A percentile compares a stretch with the other conserved stretches of the same genome.
phyloP scores from a whole-genome alignment of 1,140 invertebrate genomes.

The Papilio polyxenes region DNA sequence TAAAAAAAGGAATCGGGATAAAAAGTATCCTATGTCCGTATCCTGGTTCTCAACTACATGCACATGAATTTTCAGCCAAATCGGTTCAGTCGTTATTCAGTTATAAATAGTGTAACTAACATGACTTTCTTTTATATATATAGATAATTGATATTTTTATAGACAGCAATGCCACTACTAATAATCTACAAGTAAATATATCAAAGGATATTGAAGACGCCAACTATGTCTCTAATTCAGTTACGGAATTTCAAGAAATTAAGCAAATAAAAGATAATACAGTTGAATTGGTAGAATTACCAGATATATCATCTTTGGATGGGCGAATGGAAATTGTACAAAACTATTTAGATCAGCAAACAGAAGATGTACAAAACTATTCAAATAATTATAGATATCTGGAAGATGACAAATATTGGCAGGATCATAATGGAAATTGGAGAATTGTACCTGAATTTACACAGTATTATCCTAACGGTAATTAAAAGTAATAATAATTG shows the following conservation, averaged over 20 bases:
- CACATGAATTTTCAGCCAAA: too few relatives aligned
- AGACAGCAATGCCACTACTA: background rate
- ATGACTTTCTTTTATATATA: too few relatives aligned
- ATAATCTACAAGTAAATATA: background rate
- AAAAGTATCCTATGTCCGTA: too few relatives aligned
- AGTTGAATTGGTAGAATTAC: background rate
- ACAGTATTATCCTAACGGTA: background rate
- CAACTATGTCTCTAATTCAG: background rate
- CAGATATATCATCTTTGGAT: background rate
- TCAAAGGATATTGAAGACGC: background rate
- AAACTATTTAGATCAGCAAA: background rate
- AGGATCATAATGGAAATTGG: constrained; percentile 30
- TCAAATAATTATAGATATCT: background rate
- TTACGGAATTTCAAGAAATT: background rate
- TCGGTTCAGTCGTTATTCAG: too few relatives aligned
- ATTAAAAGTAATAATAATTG: background rate
- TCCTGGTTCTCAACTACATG: too few relatives aligned
- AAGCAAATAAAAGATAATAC: background rate
- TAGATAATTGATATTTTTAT: background rate
- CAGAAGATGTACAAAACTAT: constrained; percentile 9
- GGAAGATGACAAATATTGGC: background rate
- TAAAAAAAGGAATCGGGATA: too few relatives aligned
- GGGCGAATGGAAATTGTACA: background rate
- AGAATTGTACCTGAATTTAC: background rate
- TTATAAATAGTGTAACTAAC: too few relatives aligned